A percentile compares a stretch with the other conserved stretches of the same genome.
phyloP scores from a whole-genome alignment of 1,140 invertebrate species.

The Eciton burchellii region DNA sequence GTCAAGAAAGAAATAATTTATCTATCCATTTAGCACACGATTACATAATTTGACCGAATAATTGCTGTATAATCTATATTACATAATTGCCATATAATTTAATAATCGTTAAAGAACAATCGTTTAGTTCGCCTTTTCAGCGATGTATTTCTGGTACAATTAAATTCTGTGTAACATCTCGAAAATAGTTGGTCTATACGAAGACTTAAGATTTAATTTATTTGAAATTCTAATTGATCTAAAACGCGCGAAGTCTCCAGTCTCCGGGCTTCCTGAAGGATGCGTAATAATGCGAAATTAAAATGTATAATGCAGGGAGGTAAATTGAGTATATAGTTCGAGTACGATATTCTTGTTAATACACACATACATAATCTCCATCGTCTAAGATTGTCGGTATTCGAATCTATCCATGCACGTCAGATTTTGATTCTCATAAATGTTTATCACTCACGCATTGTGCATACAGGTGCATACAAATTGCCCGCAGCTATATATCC shows the following conservation, averaged over 20 bases:
- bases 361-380: conserved; percentile 28
- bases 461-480: conserved; percentile 5
- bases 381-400: conserved; percentile 36
- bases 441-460: background rate
- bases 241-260: background rate
- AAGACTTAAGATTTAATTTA: background rate
- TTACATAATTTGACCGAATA: no score
- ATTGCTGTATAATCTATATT: no score
- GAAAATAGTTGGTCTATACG: no score
- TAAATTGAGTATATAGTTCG: conserved; percentile 47
- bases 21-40: no score
- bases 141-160: no score
- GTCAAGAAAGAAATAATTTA: no score
- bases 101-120: no score
- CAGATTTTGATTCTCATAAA: conserved; percentile 32
- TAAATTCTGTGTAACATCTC: no score
- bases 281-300: background rate
- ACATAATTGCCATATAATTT: no score
- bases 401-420: background rate
- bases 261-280: background rate
- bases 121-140: no score
- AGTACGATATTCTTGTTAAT: background rate
- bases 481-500: background rate
- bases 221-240: background rate
- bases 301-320: background rate